These are phyloP conservation scores for Nomada flava DNA, from an alignment of 2,888 invertebrate species.

Conservation along the genomic window DNA sequence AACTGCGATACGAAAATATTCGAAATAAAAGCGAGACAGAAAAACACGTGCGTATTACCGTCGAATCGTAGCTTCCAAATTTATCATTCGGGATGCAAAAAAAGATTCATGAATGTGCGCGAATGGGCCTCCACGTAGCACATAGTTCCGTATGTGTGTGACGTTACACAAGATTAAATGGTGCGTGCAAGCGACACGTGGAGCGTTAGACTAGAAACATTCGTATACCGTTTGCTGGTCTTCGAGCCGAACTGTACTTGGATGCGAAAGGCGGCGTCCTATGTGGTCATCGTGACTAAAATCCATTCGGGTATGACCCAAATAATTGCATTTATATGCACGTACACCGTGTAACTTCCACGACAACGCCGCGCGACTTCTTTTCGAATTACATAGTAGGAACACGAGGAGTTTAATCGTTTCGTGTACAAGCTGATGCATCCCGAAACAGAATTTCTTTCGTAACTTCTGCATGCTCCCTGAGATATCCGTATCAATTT, in stretches of 20 bases:
- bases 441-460: background rate
- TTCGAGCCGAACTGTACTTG: constrained; percentile 50
- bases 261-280: constrained; percentile 45
- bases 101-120: background rate
- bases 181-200: constrained; percentile 64
- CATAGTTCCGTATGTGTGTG: constrained; percentile 1
- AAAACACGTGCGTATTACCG: constrained; percentile 11
- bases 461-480: background rate
- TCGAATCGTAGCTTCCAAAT: constrained; percentile 23
- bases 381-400: background rate
- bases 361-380: background rate
- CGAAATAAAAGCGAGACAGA: background rate
- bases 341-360: background rate
- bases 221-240: constrained; percentile 49
- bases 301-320: constrained; percentile 38
- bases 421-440: background rate
- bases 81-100: constrained; percentile 33
- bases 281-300: constrained; percentile 5
- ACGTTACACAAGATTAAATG: constrained; percentile 44
- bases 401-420: background rate
- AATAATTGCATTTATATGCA: constrained; percentile 32
- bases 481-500: background rate
- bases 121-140: background rate
- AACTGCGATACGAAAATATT: constrained; percentile 31
- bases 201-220: constrained; percentile 59